A percentile compares a stretch with the other conserved stretches of the same genome.
These are phyloP conservation scores for Danionella dracula DNA, from an alignment of 2,797 vertebrate species.

Conservation along the genomic window DNA sequence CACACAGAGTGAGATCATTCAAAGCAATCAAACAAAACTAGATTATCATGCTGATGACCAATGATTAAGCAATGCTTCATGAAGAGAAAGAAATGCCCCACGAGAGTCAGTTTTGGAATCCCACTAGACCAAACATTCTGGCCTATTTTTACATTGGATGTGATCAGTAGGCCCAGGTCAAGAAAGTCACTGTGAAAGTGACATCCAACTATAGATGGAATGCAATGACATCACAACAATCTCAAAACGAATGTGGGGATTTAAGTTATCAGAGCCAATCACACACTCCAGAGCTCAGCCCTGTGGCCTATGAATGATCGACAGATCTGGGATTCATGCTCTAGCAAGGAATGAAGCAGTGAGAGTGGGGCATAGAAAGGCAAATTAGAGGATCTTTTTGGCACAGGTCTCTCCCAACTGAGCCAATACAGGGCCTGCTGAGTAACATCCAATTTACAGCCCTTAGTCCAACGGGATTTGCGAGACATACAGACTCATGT, in stretches of 20 bases:
- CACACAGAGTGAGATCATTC: not conserved
- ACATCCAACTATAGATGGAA: too few relatives aligned
- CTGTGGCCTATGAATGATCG: slow-evolving; percentile 68
- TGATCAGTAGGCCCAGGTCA: too few relatives aligned
- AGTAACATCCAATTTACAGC: slow-evolving; percentile 90
- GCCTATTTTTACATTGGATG: too few relatives aligned
- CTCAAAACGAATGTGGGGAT: slow-evolving; percentile 50
- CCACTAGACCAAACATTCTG: too few relatives aligned
- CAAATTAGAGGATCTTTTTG: not conserved
- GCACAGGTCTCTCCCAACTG: slow-evolving; percentile 2
- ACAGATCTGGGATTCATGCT: slow-evolving; percentile 69
- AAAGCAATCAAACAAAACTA: too few relatives aligned
- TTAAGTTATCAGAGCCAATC: slow-evolving; percentile 66
- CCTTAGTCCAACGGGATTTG: slow-evolving; percentile 75
- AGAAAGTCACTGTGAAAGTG: too few relatives aligned
- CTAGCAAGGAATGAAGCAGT: not conserved
- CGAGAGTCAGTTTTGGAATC: too few relatives aligned
- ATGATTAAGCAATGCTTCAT: too few relatives aligned
- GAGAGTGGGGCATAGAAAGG: not conserved
- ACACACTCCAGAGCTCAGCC: slow-evolving; percentile 61
- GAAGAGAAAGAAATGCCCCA: too few relatives aligned
- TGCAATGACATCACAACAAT: too few relatives aligned
- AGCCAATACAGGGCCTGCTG: slow-evolving; percentile 32
- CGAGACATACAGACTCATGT: slow-evolving; percentile 84
- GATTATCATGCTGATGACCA: too few relatives aligned